These are phyloP conservation scores for Pomacea canaliculata DNA, from an alignment of 2,888 invertebrate species.

Conservation along the genomic window DNA sequence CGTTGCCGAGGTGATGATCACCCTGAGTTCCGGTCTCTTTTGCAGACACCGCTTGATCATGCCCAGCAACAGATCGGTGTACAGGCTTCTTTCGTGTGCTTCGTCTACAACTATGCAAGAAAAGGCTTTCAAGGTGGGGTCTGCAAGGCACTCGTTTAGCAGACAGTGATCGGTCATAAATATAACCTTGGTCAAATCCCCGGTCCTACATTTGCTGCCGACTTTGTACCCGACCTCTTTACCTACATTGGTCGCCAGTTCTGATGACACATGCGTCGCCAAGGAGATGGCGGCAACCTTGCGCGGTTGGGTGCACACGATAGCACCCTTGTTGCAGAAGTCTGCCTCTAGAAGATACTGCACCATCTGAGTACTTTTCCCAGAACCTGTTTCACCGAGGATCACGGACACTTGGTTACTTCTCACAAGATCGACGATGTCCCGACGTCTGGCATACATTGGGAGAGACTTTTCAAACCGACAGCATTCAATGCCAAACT, in stretches of 20 bases:
- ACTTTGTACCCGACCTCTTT: conserved; percentile 60
- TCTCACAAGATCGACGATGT: conserved; percentile 50
- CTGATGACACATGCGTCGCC: conserved; percentile 64
- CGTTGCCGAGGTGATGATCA: conserved; percentile 69
- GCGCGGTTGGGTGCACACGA: conserved; percentile 69
- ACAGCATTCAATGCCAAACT: conserved; percentile 50
- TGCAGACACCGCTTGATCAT: conserved; percentile 61
- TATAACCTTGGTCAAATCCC: conserved; percentile 55
- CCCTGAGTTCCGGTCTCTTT: conserved; percentile 56
- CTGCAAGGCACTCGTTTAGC: conserved; percentile 63
- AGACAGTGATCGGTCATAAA: conserved; percentile 67
- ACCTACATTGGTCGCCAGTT: conserved; percentile 59
- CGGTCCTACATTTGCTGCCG: conserved; percentile 44
- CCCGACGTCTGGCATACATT: conserved; percentile 58
- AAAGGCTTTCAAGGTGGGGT: conserved; percentile 47
- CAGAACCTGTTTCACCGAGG: conserved; percentile 69
- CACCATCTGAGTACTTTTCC: conserved; percentile 69
- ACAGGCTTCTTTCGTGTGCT: conserved; percentile 69
- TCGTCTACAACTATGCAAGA: conserved; percentile 68
- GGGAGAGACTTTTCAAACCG: conserved; percentile 53
- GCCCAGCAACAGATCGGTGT: conserved; percentile 68
- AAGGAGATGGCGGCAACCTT: conserved; percentile 68
- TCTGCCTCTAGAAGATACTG: conserved; percentile 66
- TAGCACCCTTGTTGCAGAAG: conserved; percentile 44
- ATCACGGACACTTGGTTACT: conserved; percentile 62